These are phyloP conservation scores for Orchestes rusci DNA, from an alignment of 2,888 invertebrate genomes.

Conservation along the genomic window DNA sequence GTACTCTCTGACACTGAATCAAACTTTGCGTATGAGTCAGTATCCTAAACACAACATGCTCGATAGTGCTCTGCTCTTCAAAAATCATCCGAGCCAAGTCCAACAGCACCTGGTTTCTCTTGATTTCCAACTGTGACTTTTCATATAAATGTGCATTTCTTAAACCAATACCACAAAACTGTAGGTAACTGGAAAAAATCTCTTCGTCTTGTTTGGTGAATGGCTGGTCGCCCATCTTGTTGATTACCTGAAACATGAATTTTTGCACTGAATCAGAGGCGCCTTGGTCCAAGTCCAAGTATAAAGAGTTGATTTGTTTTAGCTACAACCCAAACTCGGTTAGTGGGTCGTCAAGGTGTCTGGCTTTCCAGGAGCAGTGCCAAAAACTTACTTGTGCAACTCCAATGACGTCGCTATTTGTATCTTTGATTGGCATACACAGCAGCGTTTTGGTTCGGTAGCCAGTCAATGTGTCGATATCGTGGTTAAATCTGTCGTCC, in stretches of 20 bases:
- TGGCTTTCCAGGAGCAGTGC: no score
- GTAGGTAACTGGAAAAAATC: constrained; percentile 86
- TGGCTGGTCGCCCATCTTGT: constrained; percentile 77
- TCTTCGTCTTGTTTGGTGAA: constrained; percentile 84
- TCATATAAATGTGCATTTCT: constrained; percentile 95
- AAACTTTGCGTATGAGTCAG: constrained; percentile 89
- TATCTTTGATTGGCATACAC: constrained; percentile 95
- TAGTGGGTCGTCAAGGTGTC: no score
- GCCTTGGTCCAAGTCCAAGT: neutral
- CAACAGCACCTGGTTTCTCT: constrained; percentile 87
- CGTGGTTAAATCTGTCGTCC: constrained; percentile 88
- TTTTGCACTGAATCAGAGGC: neutral
- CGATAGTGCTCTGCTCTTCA: constrained; percentile 93
- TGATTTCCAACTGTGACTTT: constrained; percentile 89
- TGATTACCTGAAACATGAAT: constrained; percentile 63
- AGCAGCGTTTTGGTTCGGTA: constrained; percentile 87
- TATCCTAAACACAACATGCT: constrained; percentile 90
- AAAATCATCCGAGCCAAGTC: constrained; percentile 95
- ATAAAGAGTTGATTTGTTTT: neutral
- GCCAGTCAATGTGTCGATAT: constrained; percentile 87
- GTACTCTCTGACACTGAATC: constrained; percentile 90
- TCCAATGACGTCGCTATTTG: constrained; percentile 89
- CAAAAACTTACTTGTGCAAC: constrained; percentile 82
- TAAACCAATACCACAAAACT: constrained; percentile 93
- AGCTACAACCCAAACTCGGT: no score